Evolutionary conservation across 2,113 vertebrate genomes (phyloP), one percentile per base, ranked within the genome.

Genomic region (Burhinus bistriatus): DNA sequence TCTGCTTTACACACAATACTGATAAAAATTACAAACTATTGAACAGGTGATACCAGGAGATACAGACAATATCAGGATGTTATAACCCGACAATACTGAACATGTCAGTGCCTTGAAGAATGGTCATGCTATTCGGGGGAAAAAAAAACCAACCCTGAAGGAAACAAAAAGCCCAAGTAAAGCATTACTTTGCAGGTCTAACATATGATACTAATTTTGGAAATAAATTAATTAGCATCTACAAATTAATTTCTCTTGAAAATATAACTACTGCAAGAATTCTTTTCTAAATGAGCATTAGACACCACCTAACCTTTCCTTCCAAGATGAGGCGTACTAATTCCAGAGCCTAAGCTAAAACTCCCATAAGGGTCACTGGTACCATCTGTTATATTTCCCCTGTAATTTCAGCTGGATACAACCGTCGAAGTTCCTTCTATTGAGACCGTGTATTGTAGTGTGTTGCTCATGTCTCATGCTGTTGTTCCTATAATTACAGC

Each of bases 391-490:
- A 65, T 36, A 72, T 36, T 75, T 79, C 8, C 12, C 34, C 21
- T 34, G 21, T 16, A 54, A 83, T 79, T 95, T 95, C 40, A 77
- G 32, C 21, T 57, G 40, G 21, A 73, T 49, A 83, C 3, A 86
- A 77, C 8, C 19, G 13, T 76, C 45, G 27, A 42, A 36, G 49
- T 57, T 89, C 47, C 26, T 58, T 83, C 40, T 62, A 5, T 6
- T 59, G 30, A 92, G 54, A 55, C 5, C 1, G 15, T 36, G 26
- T 26, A 30, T 16, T 83, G 26, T 21, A 45, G 36, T 6, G 3
- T 11, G 9, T 32, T 77, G 32, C 22, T 61, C 1, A 1, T 9
- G 4, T 40, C 34, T 70, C 18, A 8, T 7, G 4, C 0, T 27
- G 51, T 73, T 69, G 20, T 36, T 19, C 9, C 54, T 69, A 4